These are phyloP conservation scores for Rousettus leschenaultii DNA, from an alignment of 2,113 vertebrate species.

Conservation along the genomic window DNA sequence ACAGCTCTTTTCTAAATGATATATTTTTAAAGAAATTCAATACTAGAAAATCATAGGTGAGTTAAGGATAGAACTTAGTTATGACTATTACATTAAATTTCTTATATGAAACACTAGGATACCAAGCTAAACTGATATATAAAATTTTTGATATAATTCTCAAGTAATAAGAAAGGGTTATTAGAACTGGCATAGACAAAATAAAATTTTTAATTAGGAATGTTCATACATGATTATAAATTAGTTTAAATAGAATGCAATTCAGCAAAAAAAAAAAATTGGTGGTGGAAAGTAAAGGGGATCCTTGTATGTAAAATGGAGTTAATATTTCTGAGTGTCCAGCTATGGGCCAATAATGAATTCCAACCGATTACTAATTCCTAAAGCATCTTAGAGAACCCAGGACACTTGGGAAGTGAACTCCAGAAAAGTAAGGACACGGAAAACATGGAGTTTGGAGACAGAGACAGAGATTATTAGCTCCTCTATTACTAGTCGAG, in stretches of 20 bases:
- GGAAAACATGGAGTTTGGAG: not conserved
- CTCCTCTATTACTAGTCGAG: not conserved
- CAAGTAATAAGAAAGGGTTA: conserved; percentile 13
- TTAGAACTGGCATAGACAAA: conserved; percentile 17
- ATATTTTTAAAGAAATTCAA: conserved; percentile 9
- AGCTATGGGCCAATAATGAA: not conserved
- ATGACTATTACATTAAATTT: conserved; percentile 5
- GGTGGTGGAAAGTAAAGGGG: not conserved
- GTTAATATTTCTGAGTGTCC: not conserved
- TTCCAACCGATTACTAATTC: not conserved
- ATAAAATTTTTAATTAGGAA: not conserved
- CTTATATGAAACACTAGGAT: not conserved
- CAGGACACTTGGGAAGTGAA: not conserved
- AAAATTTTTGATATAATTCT: conserved; percentile 16
- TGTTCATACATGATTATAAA: conserved; percentile 26
- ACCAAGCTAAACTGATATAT: not conserved
- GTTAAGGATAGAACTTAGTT: not conserved
- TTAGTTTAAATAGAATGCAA: not conserved
- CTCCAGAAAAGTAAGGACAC: not conserved
- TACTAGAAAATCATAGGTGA: not conserved
- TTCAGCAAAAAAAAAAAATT: not conserved
- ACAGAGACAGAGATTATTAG: not conserved
- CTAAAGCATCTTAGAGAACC: not conserved
- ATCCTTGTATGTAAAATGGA: not conserved
- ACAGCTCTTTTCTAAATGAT: not conserved